These are phyloP conservation scores for Pachymerium ferrugineum DNA, from an alignment of 2,888 invertebrate species.

Conservation along the genomic window DNA sequence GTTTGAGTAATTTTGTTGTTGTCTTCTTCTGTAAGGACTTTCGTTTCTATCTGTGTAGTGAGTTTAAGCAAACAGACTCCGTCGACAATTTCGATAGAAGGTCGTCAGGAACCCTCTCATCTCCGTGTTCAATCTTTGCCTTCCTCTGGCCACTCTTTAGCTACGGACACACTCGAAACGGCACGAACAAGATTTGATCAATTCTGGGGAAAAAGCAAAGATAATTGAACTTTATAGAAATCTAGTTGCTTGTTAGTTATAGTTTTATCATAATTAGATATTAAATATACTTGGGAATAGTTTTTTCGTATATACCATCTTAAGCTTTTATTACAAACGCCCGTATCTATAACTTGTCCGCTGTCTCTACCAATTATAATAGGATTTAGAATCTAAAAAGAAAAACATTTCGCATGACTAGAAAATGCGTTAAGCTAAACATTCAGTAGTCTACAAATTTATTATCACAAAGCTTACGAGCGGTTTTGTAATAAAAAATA, in stretches of 20 bases:
- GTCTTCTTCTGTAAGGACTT: conserved; percentile 14
- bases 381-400: no score
- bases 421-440: no score
- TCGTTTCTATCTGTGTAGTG: conserved; percentile 21
- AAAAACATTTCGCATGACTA: no score
- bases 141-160: conserved; percentile 53
- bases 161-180: conserved; percentile 70
- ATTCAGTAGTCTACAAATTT: no score
- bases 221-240: conserved; percentile 34
- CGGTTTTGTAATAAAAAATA: conserved; percentile 13
- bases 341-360: no score
- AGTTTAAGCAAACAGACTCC: conserved; percentile 18
- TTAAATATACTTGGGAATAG: no score
- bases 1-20: neutral
- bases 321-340: no score
- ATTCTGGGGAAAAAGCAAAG: conserved; percentile 65
- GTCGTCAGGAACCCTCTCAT: neutral
- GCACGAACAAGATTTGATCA: conserved; percentile 77
- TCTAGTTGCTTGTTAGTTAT: neutral
- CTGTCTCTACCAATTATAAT: no score
- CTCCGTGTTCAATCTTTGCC: conserved; percentile 30
- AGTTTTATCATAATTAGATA: neutral
- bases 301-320: no score
- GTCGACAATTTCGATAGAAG: conserved; percentile 4
- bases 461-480: no score